These are phyloP conservation scores for Pipistrellus kuhlii DNA, from an alignment of 2,797 vertebrate genomes.

Conservation along the genomic window DNA sequence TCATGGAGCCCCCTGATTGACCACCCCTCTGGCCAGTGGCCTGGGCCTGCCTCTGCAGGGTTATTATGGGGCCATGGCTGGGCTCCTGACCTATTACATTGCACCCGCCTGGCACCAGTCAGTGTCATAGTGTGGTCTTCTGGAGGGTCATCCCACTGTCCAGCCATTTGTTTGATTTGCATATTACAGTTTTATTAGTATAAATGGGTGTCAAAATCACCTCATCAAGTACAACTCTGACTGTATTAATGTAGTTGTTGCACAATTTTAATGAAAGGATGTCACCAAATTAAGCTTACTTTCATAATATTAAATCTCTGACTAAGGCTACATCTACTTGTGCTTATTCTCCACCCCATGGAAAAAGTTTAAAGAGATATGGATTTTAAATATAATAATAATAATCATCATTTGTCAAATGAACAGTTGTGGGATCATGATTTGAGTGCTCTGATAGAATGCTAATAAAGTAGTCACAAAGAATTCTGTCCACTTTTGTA, in stretches of 20 bases:
- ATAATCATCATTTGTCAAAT: constrained; percentile 81
- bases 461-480: constrained; percentile 88
- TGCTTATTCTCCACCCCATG: neutral
- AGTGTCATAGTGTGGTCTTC: too few species aligned
- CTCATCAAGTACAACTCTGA: constrained; percentile 81
- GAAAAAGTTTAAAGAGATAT: constrained; percentile 27
- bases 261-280: constrained; percentile 12
- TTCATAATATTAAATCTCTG: neutral
- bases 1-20: too few species aligned
- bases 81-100: too few species aligned
- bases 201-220: constrained; percentile 87
- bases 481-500: constrained; percentile 84
- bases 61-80: too few species aligned
- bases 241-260: constrained; percentile 68
- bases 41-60: too few species aligned
- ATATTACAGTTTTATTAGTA: too few species aligned
- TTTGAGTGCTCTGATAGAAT: constrained; percentile 77
- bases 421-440: constrained; percentile 79
- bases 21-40: too few species aligned
- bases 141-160: too few species aligned
- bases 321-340: neutral
- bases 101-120: too few species aligned
- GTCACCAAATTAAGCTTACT: neutral
- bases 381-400: constrained; percentile 81
- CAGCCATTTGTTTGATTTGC: too few species aligned